Evolutionary conservation across 2,113 vertebrate genomes (phyloP).

Genomic region (Hyperopisus bebe): DNA sequence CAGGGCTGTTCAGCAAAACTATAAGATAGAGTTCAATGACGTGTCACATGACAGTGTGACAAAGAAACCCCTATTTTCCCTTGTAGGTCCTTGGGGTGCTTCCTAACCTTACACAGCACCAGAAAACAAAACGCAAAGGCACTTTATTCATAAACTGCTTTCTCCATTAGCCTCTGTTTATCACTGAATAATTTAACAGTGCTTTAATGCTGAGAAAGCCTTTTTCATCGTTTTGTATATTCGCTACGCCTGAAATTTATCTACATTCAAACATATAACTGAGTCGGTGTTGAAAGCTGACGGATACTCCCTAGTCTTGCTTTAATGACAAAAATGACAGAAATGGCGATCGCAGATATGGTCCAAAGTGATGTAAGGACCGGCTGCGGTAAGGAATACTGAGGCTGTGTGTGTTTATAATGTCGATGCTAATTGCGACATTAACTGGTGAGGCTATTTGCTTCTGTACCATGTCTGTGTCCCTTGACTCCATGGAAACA

Average conservation of each 20-base stretch:
- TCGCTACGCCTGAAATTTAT: background rate
- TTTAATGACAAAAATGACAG: background rate
- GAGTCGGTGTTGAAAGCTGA: background rate
- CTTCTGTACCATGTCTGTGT: background rate
- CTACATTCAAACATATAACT: background rate
- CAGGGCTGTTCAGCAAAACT: background rate
- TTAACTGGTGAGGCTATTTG: slow-evolving; percentile 6
- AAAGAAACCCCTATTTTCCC: background rate
- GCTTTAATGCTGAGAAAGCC: slow-evolving; percentile 14
- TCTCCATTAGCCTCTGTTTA: slow-evolving; percentile 9
- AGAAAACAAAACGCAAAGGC: background rate
- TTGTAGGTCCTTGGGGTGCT: background rate
- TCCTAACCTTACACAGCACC: background rate
- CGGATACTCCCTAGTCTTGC: background rate
- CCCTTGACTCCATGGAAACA: background rate
- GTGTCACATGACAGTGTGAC: background rate
- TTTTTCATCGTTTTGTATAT: background rate
- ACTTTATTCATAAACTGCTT: slow-evolving; percentile 44
- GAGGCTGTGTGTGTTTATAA: background rate
- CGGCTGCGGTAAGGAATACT: background rate
- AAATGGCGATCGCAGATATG: background rate
- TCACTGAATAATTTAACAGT: slow-evolving; percentile 47
- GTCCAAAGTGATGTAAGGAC: background rate
- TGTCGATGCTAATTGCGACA: background rate
- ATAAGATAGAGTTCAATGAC: background rate